These are phyloP conservation scores for Hydraecia micacea DNA, from an alignment of 2,888 invertebrate genomes.

Conservation along the genomic window DNA sequence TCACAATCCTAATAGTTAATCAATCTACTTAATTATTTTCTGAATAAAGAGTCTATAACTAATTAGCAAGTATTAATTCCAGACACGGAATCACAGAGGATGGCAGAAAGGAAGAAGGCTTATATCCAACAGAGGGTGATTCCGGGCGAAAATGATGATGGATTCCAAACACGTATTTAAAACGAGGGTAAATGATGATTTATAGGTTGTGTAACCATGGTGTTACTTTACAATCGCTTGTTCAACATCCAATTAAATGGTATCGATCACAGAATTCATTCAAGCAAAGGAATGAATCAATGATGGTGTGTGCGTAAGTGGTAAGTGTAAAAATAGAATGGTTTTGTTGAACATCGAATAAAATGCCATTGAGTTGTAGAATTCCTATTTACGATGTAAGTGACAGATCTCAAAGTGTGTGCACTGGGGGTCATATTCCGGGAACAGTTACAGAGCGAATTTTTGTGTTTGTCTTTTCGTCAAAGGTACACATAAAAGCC, in stretches of 20 bases:
- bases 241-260: slow-evolving; percentile 23
- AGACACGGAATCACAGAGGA: too few relatives aligned
- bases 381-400: slow-evolving; percentile 27
- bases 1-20: neutral
- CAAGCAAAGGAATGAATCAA: slow-evolving; percentile 39
- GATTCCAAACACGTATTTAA: slow-evolving; percentile 4
- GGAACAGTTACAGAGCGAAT: slow-evolving; percentile 35
- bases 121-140: neutral
- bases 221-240: neutral
- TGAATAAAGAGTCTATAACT: neutral
- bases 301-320: slow-evolving; percentile 26
- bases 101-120: neutral
- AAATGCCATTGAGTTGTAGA: slow-evolving; percentile 31
- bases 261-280: slow-evolving; percentile 48
- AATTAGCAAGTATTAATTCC: neutral
- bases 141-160: neutral
- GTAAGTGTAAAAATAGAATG: slow-evolving; percentile 31
- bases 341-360: slow-evolving; percentile 25
- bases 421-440: slow-evolving; percentile 28
- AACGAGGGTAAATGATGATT: slow-evolving; percentile 13
- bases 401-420: slow-evolving; percentile 36
- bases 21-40: neutral
- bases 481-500: slow-evolving; percentile 19
- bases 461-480: slow-evolving; percentile 34
- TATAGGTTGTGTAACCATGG: neutral